These are phyloP conservation scores for Pseudorhiza aurosa DNA, from an alignment of 30 jellyfish, hydroid and myxozoan species.

Conservation along the genomic window DNA sequence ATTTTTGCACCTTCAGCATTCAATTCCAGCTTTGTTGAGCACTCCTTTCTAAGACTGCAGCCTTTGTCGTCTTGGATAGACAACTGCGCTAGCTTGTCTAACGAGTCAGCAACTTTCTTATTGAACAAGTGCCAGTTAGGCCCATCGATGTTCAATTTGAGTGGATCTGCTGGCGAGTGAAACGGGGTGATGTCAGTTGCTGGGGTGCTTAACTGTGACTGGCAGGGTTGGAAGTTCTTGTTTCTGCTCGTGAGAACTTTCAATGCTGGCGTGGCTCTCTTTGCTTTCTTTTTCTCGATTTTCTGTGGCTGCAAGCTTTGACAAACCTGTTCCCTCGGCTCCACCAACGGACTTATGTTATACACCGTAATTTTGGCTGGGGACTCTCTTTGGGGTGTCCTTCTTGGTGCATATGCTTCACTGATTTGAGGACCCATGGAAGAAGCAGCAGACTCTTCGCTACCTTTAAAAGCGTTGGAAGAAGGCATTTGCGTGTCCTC, in stretches of 20 bases:
- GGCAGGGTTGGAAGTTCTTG: conserved; percentile 9
- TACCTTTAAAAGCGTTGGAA: no score
- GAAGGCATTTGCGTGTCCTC: no score
- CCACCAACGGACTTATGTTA: neutral
- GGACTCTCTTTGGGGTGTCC: no score
- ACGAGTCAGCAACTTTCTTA: conserved; percentile 47
- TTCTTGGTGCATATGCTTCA: no score
- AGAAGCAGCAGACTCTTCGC: no score
- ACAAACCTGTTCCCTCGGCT: neutral
- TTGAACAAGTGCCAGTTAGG: conserved; percentile 68
- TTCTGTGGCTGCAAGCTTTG: neutral
- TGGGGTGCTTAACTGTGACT: conserved; percentile 52
- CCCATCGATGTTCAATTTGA: conserved; percentile 64
- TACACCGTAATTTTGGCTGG: no score
- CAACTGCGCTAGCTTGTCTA: conserved; percentile 46
- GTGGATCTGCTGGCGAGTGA: conserved; percentile 67
- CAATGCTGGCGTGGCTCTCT: conserved; percentile 28
- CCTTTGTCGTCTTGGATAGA: conserved; percentile 16
- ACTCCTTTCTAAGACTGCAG: conserved; percentile 2
- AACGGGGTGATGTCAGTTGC: conserved; percentile 65
- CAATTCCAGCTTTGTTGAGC: conserved; percentile 10
- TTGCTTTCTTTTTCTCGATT: conserved; percentile 12
- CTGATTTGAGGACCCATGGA: no score
- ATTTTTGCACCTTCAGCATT: neutral
- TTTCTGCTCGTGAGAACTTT: conserved; percentile 40